These are phyloP conservation scores for Tetragonula carbonaria DNA, from an alignment of 2,888 invertebrate species.

Conservation along the genomic window DNA sequence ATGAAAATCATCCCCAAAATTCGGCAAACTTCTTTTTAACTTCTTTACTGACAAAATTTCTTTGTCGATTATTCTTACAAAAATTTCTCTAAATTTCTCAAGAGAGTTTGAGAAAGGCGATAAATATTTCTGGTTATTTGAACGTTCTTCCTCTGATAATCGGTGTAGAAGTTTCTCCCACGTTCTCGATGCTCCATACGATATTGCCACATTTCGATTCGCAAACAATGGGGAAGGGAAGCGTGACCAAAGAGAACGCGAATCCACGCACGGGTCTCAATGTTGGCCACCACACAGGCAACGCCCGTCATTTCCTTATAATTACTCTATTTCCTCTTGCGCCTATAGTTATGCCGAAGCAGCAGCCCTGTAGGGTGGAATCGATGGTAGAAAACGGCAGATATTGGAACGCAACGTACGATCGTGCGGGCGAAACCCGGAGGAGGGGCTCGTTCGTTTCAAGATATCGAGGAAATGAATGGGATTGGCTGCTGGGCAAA, in stretches of 20 bases:
- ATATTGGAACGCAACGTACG: conserved; percentile 72
- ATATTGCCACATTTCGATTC: conserved; percentile 50
- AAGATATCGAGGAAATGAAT: conserved; percentile 83
- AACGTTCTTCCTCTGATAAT: neutral
- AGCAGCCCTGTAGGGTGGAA: conserved; percentile 69
- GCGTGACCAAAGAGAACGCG: conserved; percentile 51
- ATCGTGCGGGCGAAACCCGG: conserved; percentile 57
- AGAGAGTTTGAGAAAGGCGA: too few species aligned
- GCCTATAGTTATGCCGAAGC: conserved; percentile 67
- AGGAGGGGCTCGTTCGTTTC: conserved; percentile 68
- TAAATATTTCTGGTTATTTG: neutral
- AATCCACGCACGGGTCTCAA: conserved; percentile 69
- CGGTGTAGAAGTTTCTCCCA: neutral
- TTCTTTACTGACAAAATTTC: neutral
- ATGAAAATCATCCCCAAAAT: too few species aligned
- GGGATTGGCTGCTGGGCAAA: conserved; percentile 79
- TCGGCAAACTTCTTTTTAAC: neutral
- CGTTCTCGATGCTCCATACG: neutral
- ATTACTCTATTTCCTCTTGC: conserved; percentile 82
- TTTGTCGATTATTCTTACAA: neutral
- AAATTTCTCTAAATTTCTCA: neutral
- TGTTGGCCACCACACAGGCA: conserved; percentile 79
- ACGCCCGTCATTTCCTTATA: conserved; percentile 83
- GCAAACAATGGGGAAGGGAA: conserved; percentile 31
- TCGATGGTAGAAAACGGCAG: conserved; percentile 79